Evolutionary conservation across 2,113 vertebrate genomes (phyloP), one percentile per base, ranked within the genome.

Genomic region (Oreochromis tanganicae): DNA sequence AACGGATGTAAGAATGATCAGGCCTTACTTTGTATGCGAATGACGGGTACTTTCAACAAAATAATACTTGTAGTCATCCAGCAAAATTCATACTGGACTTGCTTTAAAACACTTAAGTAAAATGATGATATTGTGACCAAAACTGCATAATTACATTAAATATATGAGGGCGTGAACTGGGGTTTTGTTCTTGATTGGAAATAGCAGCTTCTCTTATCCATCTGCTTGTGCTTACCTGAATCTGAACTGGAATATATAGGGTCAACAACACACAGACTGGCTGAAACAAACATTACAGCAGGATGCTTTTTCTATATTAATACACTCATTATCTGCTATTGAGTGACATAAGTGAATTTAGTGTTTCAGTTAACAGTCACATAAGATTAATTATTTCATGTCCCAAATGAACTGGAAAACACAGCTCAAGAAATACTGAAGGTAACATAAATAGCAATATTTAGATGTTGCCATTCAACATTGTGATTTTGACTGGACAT

Each of bases 211-310:
- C 59, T 63, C 32, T 63, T 36, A 63, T 63, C 17, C 32, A 0
- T n/a, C 32, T 36, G 32, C 11, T 38, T 38, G 19, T 0, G 0
- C 34, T 21, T 21, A 38, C 11, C 34, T 68, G 0, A 68, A 8
- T 68, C 63, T 21, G 63, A 68, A 41, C 19, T 21, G 63, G 12
- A 0, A 68, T 68, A 66, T 32, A 1, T 21, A 66, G 63, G n/a
- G 19, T 68, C 6, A 38, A 41, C 38, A 68, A 66, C 34, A 13
- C 63, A 5, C 36, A 13, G 34, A 68, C 63, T 0, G 34, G 63
- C 34, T 41, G 11, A 41, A 21, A 41, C 63, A 41, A 41, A 68
- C 34, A 68, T 68, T 68, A 68, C 63, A 68, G 10, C 61, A 68
- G 61, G n/a, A 68, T 2, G 61, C 6, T 38, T 68, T 38, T 68